phyloP scores from a whole-genome alignment of 2,888 invertebrate species.

The Orthonevra nobilis region DNA sequence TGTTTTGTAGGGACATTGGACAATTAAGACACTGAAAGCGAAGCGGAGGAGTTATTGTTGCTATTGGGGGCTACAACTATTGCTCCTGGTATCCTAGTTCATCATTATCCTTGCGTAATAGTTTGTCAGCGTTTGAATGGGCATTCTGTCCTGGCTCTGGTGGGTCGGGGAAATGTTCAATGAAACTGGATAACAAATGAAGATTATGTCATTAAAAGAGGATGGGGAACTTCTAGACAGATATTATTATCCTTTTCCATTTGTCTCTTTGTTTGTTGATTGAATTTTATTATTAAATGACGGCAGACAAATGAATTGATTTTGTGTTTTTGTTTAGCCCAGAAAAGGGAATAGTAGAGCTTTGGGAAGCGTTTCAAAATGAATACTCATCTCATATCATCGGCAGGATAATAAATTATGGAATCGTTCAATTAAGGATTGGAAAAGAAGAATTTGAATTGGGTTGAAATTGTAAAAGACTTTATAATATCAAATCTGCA shows the following conservation, averaged over 20 bases:
- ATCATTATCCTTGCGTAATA: conserved; percentile 65
- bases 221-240: conserved; percentile 4
- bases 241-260: conserved; percentile 21
- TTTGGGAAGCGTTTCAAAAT: too few species aligned
- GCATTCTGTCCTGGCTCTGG: background rate
- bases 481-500: too few species aligned
- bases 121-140: conserved; percentile 42
- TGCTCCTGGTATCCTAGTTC: conserved; percentile 4
- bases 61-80: background rate
- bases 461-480: too few species aligned
- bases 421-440: conserved; percentile 13
- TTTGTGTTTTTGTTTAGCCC: conserved; percentile 16
- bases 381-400: background rate
- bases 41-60: conserved; percentile 28
- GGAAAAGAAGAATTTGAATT: background rate
- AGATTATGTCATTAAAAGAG: conserved; percentile 58
- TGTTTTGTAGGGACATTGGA: conserved; percentile 52
- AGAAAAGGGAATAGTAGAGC: too few species aligned
- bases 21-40: conserved; percentile 47
- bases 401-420: background rate
- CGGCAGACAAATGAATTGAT: conserved; percentile 50
- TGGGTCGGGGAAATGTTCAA: background rate
- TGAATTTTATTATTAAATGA: conserved; percentile 28
- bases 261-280: conserved; percentile 22
- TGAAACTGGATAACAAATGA: conserved; percentile 45